Evolutionary conservation across 2,888 invertebrate genomes (phyloP), one percentile per base, ranked within the genome.

Genomic region (Cepaea hortensis): DNA sequence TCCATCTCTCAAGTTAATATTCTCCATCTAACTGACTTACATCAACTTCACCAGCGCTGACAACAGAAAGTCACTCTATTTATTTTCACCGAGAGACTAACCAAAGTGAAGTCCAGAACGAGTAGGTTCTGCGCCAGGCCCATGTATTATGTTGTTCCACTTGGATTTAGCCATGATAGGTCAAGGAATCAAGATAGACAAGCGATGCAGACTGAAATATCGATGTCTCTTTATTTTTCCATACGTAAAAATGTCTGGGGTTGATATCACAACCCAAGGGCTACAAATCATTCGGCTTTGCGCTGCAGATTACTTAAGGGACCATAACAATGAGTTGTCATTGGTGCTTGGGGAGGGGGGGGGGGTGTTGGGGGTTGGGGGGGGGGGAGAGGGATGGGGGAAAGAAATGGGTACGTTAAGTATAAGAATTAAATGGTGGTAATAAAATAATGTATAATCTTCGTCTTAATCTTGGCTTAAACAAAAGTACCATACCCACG

Each of bases 181-280:
- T 65, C 80, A 80, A 7, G 65, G 65, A 65, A 65, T 79, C 65
- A 46, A 46, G 62, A 18, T 13, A 3, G 50, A 81, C 50, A 70
- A n/a, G n/a, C 48, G 46, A 48, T 81, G 50, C 70, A 81, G 81
- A 81, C 81, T 68, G 70, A 81, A 81, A 81, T 70, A 81, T 81
- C 81, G 81, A 81, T 65, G 70, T 18, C 46, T 81, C 46, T 61
- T 70, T 70, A 77, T 70, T 70, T n/a, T 15, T 48, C 81, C 35
- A 68, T 46, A 35, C 65, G 23, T 50, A 23, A 18, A 77, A 77
- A 77, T 77, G 48, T 20, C 15, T 4, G 50, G 77, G 77, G 13
- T 46, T 61, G 62, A 80, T 35, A 80, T 55, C 65, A 46, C 80
- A 80, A 65, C 46, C 35, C 80, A 7, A 3, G 65, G 46, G 46